Base-by-base conservation (phyloP, 92 coral and sea anemone species). In the Virgularia gustaviana region DNA sequence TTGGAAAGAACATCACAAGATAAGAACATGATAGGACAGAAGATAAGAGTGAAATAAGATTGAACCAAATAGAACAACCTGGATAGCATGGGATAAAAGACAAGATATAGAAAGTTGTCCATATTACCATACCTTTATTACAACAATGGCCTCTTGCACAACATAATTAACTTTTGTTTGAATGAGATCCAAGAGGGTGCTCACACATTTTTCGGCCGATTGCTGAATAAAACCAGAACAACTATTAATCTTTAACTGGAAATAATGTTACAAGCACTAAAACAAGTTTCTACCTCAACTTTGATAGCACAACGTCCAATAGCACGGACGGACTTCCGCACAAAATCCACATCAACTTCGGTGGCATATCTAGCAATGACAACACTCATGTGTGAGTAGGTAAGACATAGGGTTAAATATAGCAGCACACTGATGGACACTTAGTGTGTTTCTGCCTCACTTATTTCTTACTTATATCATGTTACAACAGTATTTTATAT, bases 311-410 rank as follows among this genome's bases (percentile, higher is more conserved):
- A 94, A 44, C 99, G 94, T 5, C 99, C 99, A 71, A 94, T 94
- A 36, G 99, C 99, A 67, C 99, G 86, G 25, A 94, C 99, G 29
- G 99, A 94, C 74, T 94, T 94, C 47, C 99, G 84, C 41, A 94
- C 99, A 94, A 94, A 94, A 79, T 94, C 99, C 19, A 94, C 99
- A 87, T 94, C 99, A 70, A 94, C 99, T 79, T 94, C 99, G 3
- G 99, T 94, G 22, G 99, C 99, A 89, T 94, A 94, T 65, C 97
- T 80, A 39, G n/a, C 24, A n/a, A 19, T 18, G 31, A 8, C 24
- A 29, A 20, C n/a, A 57, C 8, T 12, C 24, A 18, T 7, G 32
- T 23, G 13, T 57, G 10, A 19, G 3, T 6, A 0, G 34, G 31
- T 36, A 6, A 8, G 18, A 8, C 9, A 23, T n/a, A 1, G 0